These are phyloP conservation scores for Enteromius anoplus DNA, from an alignment of 2,797 vertebrate species.

Conservation along the genomic window DNA sequence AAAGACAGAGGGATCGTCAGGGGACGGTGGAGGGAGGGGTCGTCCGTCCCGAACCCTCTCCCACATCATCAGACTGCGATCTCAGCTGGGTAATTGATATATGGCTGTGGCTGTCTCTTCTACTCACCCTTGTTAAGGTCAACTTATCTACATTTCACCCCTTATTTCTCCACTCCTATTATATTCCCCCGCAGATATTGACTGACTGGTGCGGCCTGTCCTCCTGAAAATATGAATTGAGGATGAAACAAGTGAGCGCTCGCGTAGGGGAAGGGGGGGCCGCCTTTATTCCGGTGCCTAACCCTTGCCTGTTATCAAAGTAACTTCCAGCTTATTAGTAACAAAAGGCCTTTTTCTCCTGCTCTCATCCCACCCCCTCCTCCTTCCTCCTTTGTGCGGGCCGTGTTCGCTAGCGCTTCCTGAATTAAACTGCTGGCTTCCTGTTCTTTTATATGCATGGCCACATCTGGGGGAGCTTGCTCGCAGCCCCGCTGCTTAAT, in stretches of 20 bases:
- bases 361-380: constrained; percentile 56
- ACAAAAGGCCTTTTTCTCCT: constrained; percentile 85
- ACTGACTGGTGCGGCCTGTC: constrained; percentile 50
- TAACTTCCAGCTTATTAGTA: constrained; percentile 98
- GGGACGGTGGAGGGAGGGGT: constrained; percentile 46
- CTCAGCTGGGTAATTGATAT: constrained; percentile 77
- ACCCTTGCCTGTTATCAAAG: constrained; percentile 94
- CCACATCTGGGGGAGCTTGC: constrained; percentile 99
- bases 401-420: constrained; percentile 91
- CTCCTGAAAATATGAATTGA: constrained; percentile 61
- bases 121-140: constrained; percentile 69
- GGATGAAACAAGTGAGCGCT: constrained; percentile 40
- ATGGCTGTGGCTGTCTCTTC: constrained; percentile 69
- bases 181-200: constrained; percentile 76
- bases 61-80: constrained; percentile 70
- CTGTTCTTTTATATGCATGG: constrained; percentile 99
- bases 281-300: constrained; percentile 82
- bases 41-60: constrained; percentile 58
- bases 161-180: constrained; percentile 71
- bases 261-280: constrained; percentile 57
- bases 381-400: constrained; percentile 85
- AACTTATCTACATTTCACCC: constrained; percentile 76
- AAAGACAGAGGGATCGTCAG: constrained; percentile 29
- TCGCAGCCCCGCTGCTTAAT: constrained; percentile 98
- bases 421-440: constrained; percentile 99